Conservation (phyloP, 2,113 vertebrate genomes). For the Gymnocephalus cernua region DNA sequence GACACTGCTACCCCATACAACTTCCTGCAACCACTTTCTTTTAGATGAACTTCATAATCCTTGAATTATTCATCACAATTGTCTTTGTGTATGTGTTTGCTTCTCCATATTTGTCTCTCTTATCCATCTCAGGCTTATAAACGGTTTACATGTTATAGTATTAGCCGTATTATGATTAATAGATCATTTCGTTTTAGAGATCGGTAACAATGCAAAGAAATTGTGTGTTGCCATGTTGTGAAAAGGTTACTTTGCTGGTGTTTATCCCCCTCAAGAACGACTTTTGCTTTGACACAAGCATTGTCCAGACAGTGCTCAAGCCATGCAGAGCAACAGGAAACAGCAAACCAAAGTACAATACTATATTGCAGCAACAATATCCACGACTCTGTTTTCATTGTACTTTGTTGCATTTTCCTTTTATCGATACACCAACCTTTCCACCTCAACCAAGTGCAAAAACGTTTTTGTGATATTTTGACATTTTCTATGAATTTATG, state of each 20-base stretch:
- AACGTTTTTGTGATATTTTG: too few species aligned
- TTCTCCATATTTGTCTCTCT: background rate
- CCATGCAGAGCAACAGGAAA: too few species aligned
- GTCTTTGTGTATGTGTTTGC: background rate
- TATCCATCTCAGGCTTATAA: background rate
- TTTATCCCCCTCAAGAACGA: background rate
- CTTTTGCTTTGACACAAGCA: background rate
- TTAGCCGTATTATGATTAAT: background rate
- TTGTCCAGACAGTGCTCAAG: too few species aligned
- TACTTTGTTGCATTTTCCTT: too few species aligned
- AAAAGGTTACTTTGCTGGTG: background rate
- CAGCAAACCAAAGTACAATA: too few species aligned
- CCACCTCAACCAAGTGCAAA: too few species aligned
- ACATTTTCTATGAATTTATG: too few species aligned
- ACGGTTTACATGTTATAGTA: background rate
- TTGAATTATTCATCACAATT: conserved; percentile 43
- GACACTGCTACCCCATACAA: background rate
- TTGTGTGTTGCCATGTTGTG: background rate
- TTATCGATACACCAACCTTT: too few species aligned
- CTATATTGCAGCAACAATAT: too few species aligned
- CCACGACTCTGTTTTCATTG: too few species aligned
- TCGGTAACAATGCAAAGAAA: background rate
- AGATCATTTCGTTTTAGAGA: background rate
- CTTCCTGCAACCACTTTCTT: conserved; percentile 7
- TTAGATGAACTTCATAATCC: conserved; percentile 4